A percentile compares a stretch with the other conserved stretches of the same genome.
These are phyloP conservation scores for Taeniopygia guttata DNA, from an alignment of 2,797 vertebrate species.

Conservation along the genomic window DNA sequence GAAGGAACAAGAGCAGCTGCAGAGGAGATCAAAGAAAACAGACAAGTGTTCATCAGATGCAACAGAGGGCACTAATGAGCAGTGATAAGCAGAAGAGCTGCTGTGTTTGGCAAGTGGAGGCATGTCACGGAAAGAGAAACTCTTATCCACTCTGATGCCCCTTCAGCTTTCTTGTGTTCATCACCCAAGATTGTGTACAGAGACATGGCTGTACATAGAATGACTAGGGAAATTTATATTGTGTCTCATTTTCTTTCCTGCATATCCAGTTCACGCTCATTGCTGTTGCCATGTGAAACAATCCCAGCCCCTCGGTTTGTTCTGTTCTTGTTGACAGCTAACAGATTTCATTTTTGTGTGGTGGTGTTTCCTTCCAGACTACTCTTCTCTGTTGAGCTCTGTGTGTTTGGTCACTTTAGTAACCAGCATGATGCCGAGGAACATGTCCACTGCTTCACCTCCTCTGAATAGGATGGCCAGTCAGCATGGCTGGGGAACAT, in stretches of 20 bases:
- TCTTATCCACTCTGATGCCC: background rate
- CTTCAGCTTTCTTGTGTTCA: background rate
- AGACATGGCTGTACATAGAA: conserved; percentile 4
- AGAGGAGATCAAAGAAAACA: conserved; percentile 76
- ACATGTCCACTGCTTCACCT: conserved; percentile 15
- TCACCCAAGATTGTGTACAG: conserved; percentile 10
- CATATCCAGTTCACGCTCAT: conserved; percentile 27
- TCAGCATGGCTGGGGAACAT: background rate
- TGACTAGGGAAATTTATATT: conserved; percentile 9
- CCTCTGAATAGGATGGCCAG: background rate
- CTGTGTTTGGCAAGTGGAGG: background rate
- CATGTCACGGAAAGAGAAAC: background rate
- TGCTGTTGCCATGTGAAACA: conserved; percentile 54
- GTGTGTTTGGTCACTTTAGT: conserved; percentile 32
- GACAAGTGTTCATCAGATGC: conserved; percentile 66
- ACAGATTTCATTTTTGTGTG: conserved; percentile 30
- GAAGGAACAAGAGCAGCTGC: conserved; percentile 84
- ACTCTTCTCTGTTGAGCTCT: conserved; percentile 21
- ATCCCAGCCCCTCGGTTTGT: conserved; percentile 1
- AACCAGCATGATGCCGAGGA: conserved; percentile 40
- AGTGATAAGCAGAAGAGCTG: conserved; percentile 30
- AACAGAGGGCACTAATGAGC: conserved; percentile 76
- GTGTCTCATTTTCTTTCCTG: conserved; percentile 42
- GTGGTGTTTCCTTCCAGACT: conserved; percentile 1
- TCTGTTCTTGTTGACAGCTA: conserved; percentile 39